These are phyloP conservation scores for Epinotia ramella DNA, from an alignment of 2,888 invertebrate species.

Conservation along the genomic window DNA sequence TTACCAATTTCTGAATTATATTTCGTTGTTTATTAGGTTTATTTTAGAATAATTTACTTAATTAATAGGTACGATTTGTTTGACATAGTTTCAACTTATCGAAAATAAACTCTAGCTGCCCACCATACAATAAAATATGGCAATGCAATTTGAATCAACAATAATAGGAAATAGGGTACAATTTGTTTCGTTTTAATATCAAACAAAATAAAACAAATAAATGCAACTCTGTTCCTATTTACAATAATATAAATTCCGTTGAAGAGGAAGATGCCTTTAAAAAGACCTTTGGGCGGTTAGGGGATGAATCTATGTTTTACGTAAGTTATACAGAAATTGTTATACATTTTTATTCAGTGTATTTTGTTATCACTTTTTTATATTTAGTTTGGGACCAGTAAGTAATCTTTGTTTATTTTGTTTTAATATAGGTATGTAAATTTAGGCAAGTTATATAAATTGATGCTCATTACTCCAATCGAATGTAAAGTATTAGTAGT, in stretches of 20 bases:
- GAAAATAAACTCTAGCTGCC: too few species aligned
- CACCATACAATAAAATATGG: too few species aligned
- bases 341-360: not conserved
- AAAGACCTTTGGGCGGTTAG: not conserved
- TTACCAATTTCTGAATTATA: conserved; percentile 17
- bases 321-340: not conserved
- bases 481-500: conserved; percentile 36
- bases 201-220: too few species aligned
- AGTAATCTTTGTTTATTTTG: not conserved
- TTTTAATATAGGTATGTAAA: not conserved
- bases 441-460: conserved; percentile 7
- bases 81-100: not conserved
- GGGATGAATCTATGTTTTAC: not conserved
- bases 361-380: not conserved
- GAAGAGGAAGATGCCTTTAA: not conserved
- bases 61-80: not conserved
- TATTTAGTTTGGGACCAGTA: not conserved
- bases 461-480: conserved; percentile 29
- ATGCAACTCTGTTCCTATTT: too few species aligned
- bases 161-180: not conserved
- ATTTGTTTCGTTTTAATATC: not conserved
- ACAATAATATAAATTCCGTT: not conserved
- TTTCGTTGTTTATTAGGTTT: not conserved
- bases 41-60: not conserved
- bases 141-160: too few species aligned